Conservation (phyloP, 2,113 vertebrate genomes). For the Petaurus breviceps region DNA sequence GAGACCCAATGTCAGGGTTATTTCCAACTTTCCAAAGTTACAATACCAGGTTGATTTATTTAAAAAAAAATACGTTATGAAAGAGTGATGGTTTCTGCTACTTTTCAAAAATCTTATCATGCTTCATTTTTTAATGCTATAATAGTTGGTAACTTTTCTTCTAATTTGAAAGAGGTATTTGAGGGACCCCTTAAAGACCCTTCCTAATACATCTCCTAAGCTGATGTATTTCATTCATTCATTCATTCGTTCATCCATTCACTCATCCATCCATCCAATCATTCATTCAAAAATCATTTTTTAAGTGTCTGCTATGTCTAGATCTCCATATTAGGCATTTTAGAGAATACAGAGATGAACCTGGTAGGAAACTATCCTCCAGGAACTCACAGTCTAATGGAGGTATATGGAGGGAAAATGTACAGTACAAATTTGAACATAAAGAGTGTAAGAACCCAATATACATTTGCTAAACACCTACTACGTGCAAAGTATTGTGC, state of each 20-base stretch:
- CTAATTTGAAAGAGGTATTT: background rate
- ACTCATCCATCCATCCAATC: too few relatives aligned
- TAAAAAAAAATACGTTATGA: background rate
- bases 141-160: background rate
- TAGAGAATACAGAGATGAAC: background rate
- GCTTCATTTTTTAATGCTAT: background rate
- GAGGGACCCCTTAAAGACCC: background rate
- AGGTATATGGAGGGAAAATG: background rate
- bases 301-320: background rate
- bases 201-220: background rate
- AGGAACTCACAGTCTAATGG: background rate
- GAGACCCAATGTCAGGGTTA: background rate
- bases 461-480: background rate
- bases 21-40: background rate
- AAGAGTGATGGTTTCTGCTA: background rate
- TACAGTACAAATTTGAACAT: background rate
- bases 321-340: background rate
- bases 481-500: background rate
- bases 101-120: background rate
- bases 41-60: background rate
- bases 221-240: background rate
- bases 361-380: background rate
- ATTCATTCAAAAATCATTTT: background rate
- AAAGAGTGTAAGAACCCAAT: background rate
- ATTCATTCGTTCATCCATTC: background rate